phyloP scores from a whole-genome alignment of 2,888 invertebrate genomes.

The Blera fallax region DNA sequence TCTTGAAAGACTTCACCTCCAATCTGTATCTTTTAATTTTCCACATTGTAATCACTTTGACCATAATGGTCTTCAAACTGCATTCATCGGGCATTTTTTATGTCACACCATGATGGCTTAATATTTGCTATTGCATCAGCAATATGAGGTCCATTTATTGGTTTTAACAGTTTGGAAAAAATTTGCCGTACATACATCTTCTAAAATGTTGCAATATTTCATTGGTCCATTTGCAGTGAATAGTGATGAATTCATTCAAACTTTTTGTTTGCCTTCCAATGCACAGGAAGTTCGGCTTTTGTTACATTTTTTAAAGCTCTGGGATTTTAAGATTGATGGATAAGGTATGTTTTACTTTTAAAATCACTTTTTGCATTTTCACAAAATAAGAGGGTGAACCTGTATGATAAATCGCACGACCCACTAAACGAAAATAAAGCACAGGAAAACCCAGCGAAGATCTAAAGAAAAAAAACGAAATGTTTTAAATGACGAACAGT shows the following conservation, averaged over 20 bases:
- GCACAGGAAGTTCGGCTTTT: constrained; percentile 76
- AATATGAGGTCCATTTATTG: constrained; percentile 11
- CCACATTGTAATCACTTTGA: not conserved
- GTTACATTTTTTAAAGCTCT: no score
- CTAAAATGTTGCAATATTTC: constrained; percentile 48
- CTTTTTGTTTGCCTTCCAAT: constrained; percentile 76
- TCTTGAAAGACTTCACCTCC: not conserved
- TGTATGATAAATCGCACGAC: no score
- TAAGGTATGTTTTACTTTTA: constrained; percentile 77
- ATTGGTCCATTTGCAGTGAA: constrained; percentile 64
- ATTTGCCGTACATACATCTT: constrained; percentile 59
- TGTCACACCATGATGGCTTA: no score
- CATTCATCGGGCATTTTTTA: not conserved
- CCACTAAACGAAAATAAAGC: no score
- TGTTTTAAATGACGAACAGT: no score
- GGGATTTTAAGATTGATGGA: constrained; percentile 76
- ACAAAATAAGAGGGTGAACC: not conserved
- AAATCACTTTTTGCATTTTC: not conserved
- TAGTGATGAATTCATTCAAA: constrained; percentile 74
- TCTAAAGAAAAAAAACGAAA: no score
- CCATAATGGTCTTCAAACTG: constrained; percentile 21
- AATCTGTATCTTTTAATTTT: not conserved
- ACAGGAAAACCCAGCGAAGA: no score
- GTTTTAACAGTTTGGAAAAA: constrained; percentile 14
- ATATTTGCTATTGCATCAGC: not conserved